Evolutionary conservation across 2,888 invertebrate genomes (phyloP).

Genomic region (Lithophane semibrunnea): DNA sequence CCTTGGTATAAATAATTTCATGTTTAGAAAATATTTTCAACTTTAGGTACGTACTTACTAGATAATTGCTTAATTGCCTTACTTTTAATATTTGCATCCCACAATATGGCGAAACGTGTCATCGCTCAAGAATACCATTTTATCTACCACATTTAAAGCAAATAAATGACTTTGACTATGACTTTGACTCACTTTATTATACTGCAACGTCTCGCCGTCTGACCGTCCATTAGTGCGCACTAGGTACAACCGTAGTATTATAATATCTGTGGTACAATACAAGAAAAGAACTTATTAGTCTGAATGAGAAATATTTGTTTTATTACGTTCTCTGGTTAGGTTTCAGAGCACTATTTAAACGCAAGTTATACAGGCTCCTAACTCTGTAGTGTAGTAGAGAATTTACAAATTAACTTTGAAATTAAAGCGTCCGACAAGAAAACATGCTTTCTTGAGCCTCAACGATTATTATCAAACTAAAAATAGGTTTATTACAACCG

Average conservation of each 20-base stretch:
- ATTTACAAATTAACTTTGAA: background rate
- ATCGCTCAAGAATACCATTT: no score
- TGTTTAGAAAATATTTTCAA: no score
- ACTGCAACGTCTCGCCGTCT: background rate
- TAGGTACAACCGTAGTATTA: no score
- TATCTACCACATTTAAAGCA: no score
- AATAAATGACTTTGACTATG: no score
- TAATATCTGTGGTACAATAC: no score
- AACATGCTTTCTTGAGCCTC: background rate
- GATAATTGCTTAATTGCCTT: no score
- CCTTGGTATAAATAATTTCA: no score
- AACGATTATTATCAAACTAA: conserved; percentile 29
- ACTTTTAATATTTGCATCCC: no score
- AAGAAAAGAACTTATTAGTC: background rate
- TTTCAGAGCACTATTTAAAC: background rate
- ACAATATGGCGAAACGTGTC: no score
- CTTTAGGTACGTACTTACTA: no score
- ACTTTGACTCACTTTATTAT: background rate
- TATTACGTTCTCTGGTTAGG: background rate
- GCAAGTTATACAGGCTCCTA: background rate
- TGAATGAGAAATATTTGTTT: background rate
- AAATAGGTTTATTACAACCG: conserved; percentile 42
- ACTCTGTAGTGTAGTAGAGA: background rate
- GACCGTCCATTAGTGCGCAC: background rate
- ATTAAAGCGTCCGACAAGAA: background rate